Base-by-base conservation (phyloP, 2,888 invertebrate species). In the Drosophila neonasuta region DNA sequence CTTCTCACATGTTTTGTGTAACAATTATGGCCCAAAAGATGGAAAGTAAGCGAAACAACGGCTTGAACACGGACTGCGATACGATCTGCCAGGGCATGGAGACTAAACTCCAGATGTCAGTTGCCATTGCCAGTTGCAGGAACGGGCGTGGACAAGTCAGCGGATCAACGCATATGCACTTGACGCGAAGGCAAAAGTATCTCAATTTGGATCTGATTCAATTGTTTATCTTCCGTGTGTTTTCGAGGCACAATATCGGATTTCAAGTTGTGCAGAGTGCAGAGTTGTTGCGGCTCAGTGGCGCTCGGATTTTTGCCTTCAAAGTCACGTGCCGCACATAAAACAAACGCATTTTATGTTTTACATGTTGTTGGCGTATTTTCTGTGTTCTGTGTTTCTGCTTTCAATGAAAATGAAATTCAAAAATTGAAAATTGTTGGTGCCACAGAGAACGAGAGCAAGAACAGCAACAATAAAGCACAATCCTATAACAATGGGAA, bases 301-400 rank as follows among this genome's bases (percentile, higher is more conserved):
- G 81, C 81, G 81, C 81, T 82, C 82, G 39, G 36, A n/a, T 24
- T 70, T 74, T 74, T 81, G 67, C 71, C 68, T 71, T 58, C 64
- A 79, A 82, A 81, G 86, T 82, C 82, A 82, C 87, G 84, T 82
- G 82, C 82, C 84, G 69, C 58, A 54, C 84, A 82, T 86, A 78
- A 82, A 86, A 80, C 72, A 71, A 78, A 86, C 86, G 84, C 79
- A 83, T 76, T 77, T 69, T 66, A 70, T 76, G 66, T 56, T 75
- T 52, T 67, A 63, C 67, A 69, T 69, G 56, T 60, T 73, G 64
- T 55, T 51, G 58, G 51, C 65, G 54, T 39, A 13, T 41, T 41
- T 5, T 11, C 36, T 11, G 11, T n/a, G 11, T 34, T 6, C 39
- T 4, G 20, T 32, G 32, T 10, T 67, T 57, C 55, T 41, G 63